Conservation (phyloP, 2,888 invertebrate species). For the Aelia acuminata region DNA sequence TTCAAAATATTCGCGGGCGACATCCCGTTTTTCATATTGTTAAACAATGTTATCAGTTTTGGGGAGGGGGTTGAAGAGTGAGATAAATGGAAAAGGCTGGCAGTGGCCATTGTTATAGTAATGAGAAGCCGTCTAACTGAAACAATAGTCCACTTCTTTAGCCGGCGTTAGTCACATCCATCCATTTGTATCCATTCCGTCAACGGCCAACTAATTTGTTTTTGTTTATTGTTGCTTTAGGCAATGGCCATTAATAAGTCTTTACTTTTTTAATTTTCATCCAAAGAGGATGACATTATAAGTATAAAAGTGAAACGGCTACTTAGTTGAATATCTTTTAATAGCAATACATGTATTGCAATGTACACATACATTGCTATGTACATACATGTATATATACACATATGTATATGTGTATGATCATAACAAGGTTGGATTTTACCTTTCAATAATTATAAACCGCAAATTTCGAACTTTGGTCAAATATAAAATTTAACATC, state of each 20-base stretch:
- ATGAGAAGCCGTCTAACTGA: background rate
- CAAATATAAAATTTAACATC: too few relatives aligned
- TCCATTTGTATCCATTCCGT: conserved; percentile 16
- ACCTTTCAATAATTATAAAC: too few relatives aligned
- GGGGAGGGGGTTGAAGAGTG: background rate
- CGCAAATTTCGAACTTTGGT: too few relatives aligned
- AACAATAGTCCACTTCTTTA: background rate
- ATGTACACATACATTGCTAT: too few relatives aligned
- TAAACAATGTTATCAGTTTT: background rate
- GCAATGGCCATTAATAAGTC: too few relatives aligned
- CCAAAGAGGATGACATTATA: background rate
- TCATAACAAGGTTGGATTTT: too few relatives aligned
- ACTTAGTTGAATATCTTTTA: too few relatives aligned
- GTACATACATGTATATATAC: too few relatives aligned
- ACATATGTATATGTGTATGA: too few relatives aligned
- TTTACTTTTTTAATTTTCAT: too few relatives aligned
- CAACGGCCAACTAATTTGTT: background rate
- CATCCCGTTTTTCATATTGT: background rate
- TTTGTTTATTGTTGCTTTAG: background rate
- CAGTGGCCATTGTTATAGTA: background rate
- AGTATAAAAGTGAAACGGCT: background rate
- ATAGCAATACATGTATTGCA: too few relatives aligned
- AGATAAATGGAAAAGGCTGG: background rate
- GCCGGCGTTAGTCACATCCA: background rate
- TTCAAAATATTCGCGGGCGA: background rate